Evolutionary conservation across 2,113 vertebrate genomes (phyloP).

Genomic region (Gavia stellata): DNA sequence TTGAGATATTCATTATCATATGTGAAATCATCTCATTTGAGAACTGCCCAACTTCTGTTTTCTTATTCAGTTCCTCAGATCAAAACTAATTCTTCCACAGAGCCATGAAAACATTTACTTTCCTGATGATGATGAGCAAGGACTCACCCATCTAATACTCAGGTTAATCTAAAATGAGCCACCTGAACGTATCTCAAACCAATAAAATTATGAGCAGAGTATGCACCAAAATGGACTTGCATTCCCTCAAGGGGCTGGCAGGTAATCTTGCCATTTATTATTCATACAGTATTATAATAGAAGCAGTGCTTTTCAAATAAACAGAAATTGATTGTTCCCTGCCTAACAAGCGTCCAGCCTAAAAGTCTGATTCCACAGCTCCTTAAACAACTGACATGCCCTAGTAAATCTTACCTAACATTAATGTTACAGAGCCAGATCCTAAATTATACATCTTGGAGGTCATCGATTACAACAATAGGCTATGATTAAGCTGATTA

Average conservation of each 20-base stretch:
- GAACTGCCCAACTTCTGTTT: background rate
- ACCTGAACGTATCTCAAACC: background rate
- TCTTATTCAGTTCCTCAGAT: background rate
- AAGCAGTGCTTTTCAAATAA: background rate
- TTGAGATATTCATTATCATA: background rate
- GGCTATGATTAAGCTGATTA: background rate
- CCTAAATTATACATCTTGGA: background rate
- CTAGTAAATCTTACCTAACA: background rate
- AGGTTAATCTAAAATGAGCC: background rate
- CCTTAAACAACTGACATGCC: background rate
- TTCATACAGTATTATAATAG: background rate
- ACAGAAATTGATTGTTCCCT: background rate
- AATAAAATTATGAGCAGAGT: background rate
- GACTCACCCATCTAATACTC: background rate
- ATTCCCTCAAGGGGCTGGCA: background rate
- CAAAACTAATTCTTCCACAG: background rate
- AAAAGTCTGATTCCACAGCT: background rate
- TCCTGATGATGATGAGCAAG: background rate
- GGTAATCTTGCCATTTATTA: background rate
- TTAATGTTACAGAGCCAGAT: background rate
- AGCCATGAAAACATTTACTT: background rate
- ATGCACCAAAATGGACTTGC: background rate
- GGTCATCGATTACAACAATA: background rate
- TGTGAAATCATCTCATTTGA: background rate
- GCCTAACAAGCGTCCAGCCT: background rate